Evolutionary conservation across 2,113 vertebrate species (phyloP), one percentile per base, ranked within the genome.

Genomic region (Tautogolabrus adspersus): DNA sequence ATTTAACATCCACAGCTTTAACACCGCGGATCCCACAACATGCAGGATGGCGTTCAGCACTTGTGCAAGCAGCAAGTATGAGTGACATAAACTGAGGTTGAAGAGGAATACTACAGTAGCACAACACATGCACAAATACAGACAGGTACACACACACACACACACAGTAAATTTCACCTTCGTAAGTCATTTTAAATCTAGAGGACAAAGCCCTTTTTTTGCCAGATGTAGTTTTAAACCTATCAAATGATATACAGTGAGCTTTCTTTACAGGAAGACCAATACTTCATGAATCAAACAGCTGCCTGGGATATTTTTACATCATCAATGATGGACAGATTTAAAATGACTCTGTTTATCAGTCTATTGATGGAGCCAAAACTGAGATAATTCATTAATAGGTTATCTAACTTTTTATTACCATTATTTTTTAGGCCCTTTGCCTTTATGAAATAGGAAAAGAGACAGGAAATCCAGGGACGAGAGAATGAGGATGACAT

Each of bases 1-100:
- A 69, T 77, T 82, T 81, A 81, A 85, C 84, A 77, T 67, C 81
- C 66, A 72, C 62, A n/a, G 85, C 81, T 89, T 73, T 65, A 58
- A 69, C 58, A 1, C 59, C 0, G 52, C 52, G 22, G 23, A 55
- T 62, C 60, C 75, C 67, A 37, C 44, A 68, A 58, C 67, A 49
- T 60, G 62, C 11, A 79, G 56, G 59, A 59, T 11, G 47, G 62
- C 22, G 56, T 57, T 81, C 67, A 59, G 46, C 2, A 8, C 22
- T 65, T 58, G 64, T 64, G 70, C 75, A 79, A 75, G 68, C 66
- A 30, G 79, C 72, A 67, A 56, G 38, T 10, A 51, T 70, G 72
- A 71, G 69, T 59, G 76, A 82, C 70, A 59, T 40, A 71, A 15
- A 37, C 52, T 9, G 61, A 47, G 67, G 72, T 51, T 18, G 56